Conservation (phyloP, 2,888 invertebrate species). For the Beris morrisii region DNA sequence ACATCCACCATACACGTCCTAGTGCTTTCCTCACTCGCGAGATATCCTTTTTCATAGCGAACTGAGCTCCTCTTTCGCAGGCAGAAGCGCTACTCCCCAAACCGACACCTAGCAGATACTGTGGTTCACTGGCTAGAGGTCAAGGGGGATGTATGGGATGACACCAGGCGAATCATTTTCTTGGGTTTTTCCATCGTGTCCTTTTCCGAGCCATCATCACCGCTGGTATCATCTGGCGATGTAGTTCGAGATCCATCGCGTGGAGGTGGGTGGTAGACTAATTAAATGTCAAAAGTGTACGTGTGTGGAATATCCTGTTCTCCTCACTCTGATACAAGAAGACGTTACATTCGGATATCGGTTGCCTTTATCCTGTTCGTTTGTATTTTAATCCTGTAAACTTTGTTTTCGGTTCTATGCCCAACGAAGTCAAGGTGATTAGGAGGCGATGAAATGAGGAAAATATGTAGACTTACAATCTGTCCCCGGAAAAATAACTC, state of each 20-base stretch:
- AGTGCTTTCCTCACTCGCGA: constrained; percentile 3
- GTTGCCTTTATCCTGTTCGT: no score
- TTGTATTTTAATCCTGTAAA: no score
- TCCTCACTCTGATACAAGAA: no score
- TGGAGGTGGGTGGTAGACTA: constrained; percentile 37
- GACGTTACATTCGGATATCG: no score
- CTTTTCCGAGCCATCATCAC: constrained; percentile 17
- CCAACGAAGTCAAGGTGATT: constrained; percentile 17
- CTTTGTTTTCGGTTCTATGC: background rate
- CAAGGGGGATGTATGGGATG: constrained; percentile 5
- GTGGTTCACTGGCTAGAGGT: background rate
- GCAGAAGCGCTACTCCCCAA: background rate
- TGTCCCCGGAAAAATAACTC: no score
- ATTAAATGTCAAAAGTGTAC: constrained; percentile 41
- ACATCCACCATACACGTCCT: background rate
- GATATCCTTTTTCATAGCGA: background rate
- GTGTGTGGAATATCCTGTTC: constrained; percentile 38
- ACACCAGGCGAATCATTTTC: constrained; percentile 21
- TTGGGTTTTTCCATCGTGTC: constrained; percentile 10
- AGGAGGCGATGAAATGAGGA: constrained; percentile 17
- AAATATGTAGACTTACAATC: background rate
- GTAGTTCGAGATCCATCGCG: constrained; percentile 8
- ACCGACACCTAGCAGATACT: background rate
- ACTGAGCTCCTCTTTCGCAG: background rate
- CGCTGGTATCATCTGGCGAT: background rate